A percentile compares a stretch with the other conserved stretches of the same genome.
These are phyloP conservation scores for Chauna torquata DNA, from an alignment of 2,113 vertebrate species.

Conservation along the genomic window DNA sequence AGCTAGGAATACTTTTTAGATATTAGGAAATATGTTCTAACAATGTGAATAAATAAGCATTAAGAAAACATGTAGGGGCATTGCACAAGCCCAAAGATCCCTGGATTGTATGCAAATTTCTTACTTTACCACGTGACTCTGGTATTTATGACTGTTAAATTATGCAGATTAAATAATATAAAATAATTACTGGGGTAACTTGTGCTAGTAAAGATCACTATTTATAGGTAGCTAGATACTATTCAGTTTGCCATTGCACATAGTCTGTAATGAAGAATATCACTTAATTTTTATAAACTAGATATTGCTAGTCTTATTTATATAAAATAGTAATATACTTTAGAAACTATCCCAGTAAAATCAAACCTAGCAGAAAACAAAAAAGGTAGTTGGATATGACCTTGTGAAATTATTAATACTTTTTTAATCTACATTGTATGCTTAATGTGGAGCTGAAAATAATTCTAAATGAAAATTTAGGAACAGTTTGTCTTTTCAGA, in stretches of 20 bases:
- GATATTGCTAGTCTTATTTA: not conserved
- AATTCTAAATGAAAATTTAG: not conserved
- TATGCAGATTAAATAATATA: not conserved
- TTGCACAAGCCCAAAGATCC: not conserved
- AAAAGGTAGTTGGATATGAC: not conserved
- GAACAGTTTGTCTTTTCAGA: not conserved
- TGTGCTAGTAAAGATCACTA: not conserved
- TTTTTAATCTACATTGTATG: not conserved
- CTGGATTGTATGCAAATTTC: not conserved
- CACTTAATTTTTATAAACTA: not conserved
- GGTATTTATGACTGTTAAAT: not conserved
- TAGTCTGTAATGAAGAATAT: not conserved
- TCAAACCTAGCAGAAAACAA: not conserved
- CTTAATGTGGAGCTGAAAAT: not conserved
- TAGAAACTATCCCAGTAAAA: not conserved
- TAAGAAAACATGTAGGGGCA: not conserved
- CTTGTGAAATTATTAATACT: not conserved
- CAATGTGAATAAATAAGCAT: not conserved
- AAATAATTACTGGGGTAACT: not conserved
- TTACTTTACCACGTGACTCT: not conserved
- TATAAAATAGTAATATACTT: not conserved
- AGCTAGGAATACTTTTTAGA: not conserved
- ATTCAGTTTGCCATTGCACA: not conserved
- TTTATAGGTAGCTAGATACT: not conserved
- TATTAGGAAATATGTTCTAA: not conserved